phyloP scores from a whole-genome alignment of 2,113 vertebrate species.

The Elephantulus edwardii region DNA sequence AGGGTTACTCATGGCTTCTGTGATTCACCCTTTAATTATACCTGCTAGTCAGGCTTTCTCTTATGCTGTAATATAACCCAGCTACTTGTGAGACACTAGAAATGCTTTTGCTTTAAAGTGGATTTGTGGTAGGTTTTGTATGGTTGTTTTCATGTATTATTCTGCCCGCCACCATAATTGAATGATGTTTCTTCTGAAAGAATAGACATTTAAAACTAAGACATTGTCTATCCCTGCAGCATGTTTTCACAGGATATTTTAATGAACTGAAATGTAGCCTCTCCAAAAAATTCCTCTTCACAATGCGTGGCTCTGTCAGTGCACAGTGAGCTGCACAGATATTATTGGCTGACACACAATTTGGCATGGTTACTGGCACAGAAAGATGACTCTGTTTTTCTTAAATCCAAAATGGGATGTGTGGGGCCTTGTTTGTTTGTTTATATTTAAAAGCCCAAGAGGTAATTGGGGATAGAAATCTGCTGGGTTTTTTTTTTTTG shows the following conservation, averaged over 20 bases:
- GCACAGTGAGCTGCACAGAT: neutral
- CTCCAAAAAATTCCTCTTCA: slow-evolving; percentile 34
- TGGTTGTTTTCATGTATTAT: slow-evolving; percentile 16
- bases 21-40: slow-evolving; percentile 74
- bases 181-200: slow-evolving; percentile 18
- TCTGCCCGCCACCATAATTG: neutral
- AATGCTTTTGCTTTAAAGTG: slow-evolving; percentile 35
- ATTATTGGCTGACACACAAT: neutral
- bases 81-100: slow-evolving; percentile 18
- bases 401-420: neutral
- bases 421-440: slow-evolving; percentile 11
- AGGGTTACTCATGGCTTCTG: slow-evolving; percentile 24
- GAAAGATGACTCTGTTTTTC: slow-evolving; percentile 40
- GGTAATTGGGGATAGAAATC: neutral
- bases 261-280: neutral
- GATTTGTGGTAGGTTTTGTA: slow-evolving; percentile 15
- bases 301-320: neutral
- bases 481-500: no score
- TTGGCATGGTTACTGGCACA: slow-evolving; percentile 24
- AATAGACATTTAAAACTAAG: neutral
- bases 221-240: neutral
- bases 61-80: slow-evolving; percentile 19
- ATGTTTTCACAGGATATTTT: neutral
- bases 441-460: slow-evolving; percentile 37
- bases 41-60: slow-evolving; percentile 58